Evolutionary conservation across 2,797 vertebrate genomes (phyloP), one percentile per base, ranked within the genome.

Genomic region (Galaxias olidus): DNA sequence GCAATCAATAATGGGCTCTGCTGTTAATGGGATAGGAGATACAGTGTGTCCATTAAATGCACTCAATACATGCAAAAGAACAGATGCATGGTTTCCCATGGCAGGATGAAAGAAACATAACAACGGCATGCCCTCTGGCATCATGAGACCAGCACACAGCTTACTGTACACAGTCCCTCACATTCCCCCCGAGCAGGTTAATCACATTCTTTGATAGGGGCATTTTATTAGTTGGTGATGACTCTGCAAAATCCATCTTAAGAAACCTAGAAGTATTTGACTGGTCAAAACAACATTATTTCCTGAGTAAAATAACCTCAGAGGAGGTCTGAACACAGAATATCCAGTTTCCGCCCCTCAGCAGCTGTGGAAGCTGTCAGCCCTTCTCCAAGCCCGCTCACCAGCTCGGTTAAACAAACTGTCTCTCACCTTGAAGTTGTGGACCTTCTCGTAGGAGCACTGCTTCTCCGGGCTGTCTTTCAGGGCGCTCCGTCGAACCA

Each of bases 381-480:
- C 10, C 42, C 42, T 13, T 10, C 46, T 60, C 59, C 47, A 44
- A 13, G 10, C n/a, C 48, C 10, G 44, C 19, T n/a, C 59, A 41
- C 12, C 19, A 20, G 30, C 48, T 30, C 52, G n/a, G 47, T 12
- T 30, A 8, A 54, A 58, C 9, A 73, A 46, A 60, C 61, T 51
- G 6, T 48, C 11, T 9, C 93, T 96, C 90, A 98, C 97, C 96
- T 98, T 98, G 75, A 98, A 98, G 91, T 98, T 98, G 90, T 99
- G 97, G 74, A 94, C 92, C 93, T 99, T 99, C 86, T 98, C 95
- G 46, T 98, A 99, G 87, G 92, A 95, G 92, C 92, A 96, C 72
- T 94, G 94, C 89, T 94, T 98, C 90, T 98, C 96, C 0, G 79
- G 59, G 1, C 92, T 93, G 61, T 97, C 95, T 59, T 93, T 96